These are phyloP conservation scores for Diaphora mendica DNA, from an alignment of 2,888 invertebrate species.

Conservation along the genomic window DNA sequence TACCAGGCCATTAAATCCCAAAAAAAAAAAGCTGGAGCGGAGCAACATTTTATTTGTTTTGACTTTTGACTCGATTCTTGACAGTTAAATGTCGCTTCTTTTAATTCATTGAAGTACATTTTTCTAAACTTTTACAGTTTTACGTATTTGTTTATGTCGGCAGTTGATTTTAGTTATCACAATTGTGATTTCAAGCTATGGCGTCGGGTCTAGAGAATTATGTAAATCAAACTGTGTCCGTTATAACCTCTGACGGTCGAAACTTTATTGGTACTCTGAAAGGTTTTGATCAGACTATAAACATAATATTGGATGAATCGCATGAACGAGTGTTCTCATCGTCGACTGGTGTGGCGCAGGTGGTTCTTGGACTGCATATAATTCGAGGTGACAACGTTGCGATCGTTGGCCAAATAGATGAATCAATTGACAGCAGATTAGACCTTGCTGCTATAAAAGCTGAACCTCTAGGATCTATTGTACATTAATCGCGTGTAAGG, in stretches of 20 bases:
- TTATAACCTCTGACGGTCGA: constrained; percentile 98
- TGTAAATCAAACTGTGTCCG: constrained; percentile 96
- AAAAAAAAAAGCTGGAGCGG: not conserved
- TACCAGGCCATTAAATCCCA: no score
- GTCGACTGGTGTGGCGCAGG: constrained; percentile 93
- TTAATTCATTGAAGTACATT: not conserved
- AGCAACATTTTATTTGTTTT: not conserved
- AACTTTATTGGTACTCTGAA: constrained; percentile 98
- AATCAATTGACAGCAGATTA: constrained; percentile 92
- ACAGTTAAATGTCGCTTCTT: not conserved
- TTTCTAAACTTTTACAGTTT: not conserved
- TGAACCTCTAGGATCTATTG: constrained; percentile 93
- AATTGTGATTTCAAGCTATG: constrained; percentile 78
- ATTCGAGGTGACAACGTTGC: constrained; percentile 99
- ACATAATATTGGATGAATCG: constrained; percentile 98
- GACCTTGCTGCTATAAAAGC: constrained; percentile 93
- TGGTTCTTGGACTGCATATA: constrained; percentile 98
- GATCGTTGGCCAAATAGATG: constrained; percentile 94
- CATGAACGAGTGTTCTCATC: constrained; percentile 99
- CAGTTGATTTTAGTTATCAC: not conserved
- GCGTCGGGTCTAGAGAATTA: constrained; percentile 94
- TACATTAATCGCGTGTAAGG: constrained; percentile 88
- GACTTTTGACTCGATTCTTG: not conserved
- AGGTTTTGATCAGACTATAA: constrained; percentile 99
- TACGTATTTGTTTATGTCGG: not conserved